phyloP scores from a whole-genome alignment of 23 tunicate genomes.

The Styela clava region DNA sequence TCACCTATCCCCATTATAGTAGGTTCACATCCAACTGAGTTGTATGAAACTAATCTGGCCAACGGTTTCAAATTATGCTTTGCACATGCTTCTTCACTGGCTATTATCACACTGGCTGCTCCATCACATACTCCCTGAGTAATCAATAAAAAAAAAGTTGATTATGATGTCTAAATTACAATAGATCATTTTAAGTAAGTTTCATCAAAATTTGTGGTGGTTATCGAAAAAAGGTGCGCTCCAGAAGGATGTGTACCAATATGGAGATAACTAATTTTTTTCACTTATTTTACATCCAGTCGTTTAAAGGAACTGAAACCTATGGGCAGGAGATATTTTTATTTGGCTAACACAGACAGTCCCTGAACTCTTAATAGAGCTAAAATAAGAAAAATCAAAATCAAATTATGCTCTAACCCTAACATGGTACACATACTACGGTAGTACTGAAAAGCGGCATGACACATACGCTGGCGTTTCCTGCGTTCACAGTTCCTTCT shows the following conservation, averaged over 20 bases:
- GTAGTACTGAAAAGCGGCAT: too few relatives aligned
- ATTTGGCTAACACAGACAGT: too few relatives aligned
- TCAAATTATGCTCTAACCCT: too few relatives aligned
- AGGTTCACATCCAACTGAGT: slow-evolving; percentile 91
- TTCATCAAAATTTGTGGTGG: neutral
- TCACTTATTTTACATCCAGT: too few relatives aligned
- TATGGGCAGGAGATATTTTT: too few relatives aligned
- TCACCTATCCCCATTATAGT: slow-evolving; percentile 88
- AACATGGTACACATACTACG: too few relatives aligned
- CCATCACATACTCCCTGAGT: slow-evolving; percentile 98
- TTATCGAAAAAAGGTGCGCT: too few relatives aligned
- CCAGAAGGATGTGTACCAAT: too few relatives aligned
- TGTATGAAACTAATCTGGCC: slow-evolving; percentile 79
- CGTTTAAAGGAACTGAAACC: too few relatives aligned
- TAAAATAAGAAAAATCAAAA: too few relatives aligned
- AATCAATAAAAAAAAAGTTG: neutral
- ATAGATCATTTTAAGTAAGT: neutral
- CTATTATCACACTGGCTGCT: slow-evolving; percentile 86
- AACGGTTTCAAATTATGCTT: slow-evolving; percentile 73
- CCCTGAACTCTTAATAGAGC: too few relatives aligned
- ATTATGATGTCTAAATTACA: neutral
- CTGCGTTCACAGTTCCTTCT: slow-evolving; percentile 94
- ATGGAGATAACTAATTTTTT: too few relatives aligned
- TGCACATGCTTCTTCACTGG: slow-evolving; percentile 93
- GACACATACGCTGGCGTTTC: slow-evolving; percentile 96